Base-by-base conservation (phyloP, 2,888 invertebrate genomes). In the Tenthredo scrophulariae region DNA sequence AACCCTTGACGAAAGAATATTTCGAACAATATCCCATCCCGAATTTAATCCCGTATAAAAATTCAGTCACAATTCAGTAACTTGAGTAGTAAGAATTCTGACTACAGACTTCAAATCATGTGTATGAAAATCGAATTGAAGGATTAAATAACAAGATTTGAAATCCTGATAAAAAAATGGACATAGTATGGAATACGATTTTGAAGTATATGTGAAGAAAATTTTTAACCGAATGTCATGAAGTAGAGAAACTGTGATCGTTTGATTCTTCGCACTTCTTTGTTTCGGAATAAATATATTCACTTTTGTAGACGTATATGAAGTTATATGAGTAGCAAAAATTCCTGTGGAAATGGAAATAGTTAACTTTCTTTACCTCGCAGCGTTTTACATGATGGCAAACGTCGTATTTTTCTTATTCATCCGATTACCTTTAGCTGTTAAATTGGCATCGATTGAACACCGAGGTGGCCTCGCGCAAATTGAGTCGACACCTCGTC, bases 351-450 rank as follows among this genome's bases (percentile, higher is more conserved):
- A 83, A 67, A 83, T 67, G 83, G 83, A 83, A 37, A 80, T 62
- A 22, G 80, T 80, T 22, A 43, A 83, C 70, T 83, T 83, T 70
- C 18, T 83, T 18, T 83, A 83, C 46, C 83, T 83, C 67, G 83
- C 83, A 26, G 83, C 83, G n/a, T 83, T 83, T n/a, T 83, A 83
- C 67, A 70, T 67, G 67, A 67, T 83, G 83, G 83, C 67, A 33
- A 83, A 83, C 46, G 67, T 70, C 18, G 67, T 26, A 22, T 83
- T 83, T 70, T 83, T 83, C 33, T 50, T 83, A 43, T 83, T 67
- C 67, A 70, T 83, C 46, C 83, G 83, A 83, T 37, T 67, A 83
- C 83, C 83, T 65, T 46, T 83, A 22, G 83, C 67, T 9, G 67
- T 67, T 9, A 70, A 83, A 83, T 83, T 70, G 50, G 83, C 83